Base-by-base conservation (phyloP, 2,888 invertebrate species). In the Habroteleia sp. region DNA sequence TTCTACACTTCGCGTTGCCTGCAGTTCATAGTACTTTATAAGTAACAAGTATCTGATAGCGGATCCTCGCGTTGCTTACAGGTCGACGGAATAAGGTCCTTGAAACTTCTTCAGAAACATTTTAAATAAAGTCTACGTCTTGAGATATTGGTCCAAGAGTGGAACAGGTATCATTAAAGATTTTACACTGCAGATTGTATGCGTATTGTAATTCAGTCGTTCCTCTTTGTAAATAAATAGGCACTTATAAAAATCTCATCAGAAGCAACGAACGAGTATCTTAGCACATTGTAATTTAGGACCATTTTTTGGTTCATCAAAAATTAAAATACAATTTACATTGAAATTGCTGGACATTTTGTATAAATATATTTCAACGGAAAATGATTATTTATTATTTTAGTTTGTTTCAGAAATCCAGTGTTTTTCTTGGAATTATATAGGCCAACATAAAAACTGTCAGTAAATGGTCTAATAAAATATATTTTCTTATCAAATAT, bases 1-100 rank as follows among this genome's bases (percentile, higher is more conserved):
- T 73, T 73, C 72, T 73, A 58, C 72, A 73, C 72, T 73, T 72
- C 63, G 56, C 44, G 56, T 65, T 73, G 33, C 35, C 60, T 58
- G 66, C 66, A 54, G 66, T 66, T 73, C 66, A 73, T 73, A 66
- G 73, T 66, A 66, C 73, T 73, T 66, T 73, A 66, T 66, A 73
- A 73, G 73, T 73, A 73, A 73, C 73, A 73, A 73, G 66, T 73
- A 73, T 73, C 73, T 73, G 73, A 66, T 73, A 73, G 66, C 73
- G 52, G 60, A 73, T 60, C 73, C 58, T 54, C 23, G 72, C 72
- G 48, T 23, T 54, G 73, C 65, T 73, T 66, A 73, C 65, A 65
- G 37, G 48, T 42, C 63, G 60, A 58, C 52, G 66, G 73, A 66
- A 73, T 66, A 62, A 66, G 73, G 73, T 73, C 73, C 73, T 73